Percentiles rank a stretch among this genome's conserved stretches.
phyloP scores from a whole-genome alignment of 2,888 invertebrate genomes.

The Fragum fragum region DNA sequence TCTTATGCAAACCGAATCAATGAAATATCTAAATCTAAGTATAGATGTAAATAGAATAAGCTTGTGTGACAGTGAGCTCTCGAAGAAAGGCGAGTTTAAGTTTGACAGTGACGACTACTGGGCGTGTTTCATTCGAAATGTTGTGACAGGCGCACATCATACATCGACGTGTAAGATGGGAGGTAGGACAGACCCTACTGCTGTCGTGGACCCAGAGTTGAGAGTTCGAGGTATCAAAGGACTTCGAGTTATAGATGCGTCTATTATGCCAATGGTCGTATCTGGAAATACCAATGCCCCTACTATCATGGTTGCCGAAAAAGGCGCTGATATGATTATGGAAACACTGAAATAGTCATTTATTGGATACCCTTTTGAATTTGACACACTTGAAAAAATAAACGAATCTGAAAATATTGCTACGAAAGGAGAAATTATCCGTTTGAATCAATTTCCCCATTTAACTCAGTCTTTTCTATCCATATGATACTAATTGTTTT shows the following conservation, averaged over 20 bases:
- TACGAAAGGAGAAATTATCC: too few relatives aligned
- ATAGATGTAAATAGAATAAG: slow-evolving; percentile 50
- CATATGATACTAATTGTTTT: too few relatives aligned
- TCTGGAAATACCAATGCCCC: slow-evolving; percentile 54
- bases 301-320: slow-evolving; percentile 51
- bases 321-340: slow-evolving; percentile 49
- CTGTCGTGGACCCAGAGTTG: slow-evolving; percentile 90
- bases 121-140: slow-evolving; percentile 53
- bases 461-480: too few relatives aligned
- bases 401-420: too few relatives aligned
- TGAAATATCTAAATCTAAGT: slow-evolving; percentile 50
- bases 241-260: slow-evolving; percentile 49
- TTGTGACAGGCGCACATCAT: slow-evolving; percentile 88
- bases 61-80: slow-evolving; percentile 25
- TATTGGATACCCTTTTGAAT: too few relatives aligned
- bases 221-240: slow-evolving; percentile 61
- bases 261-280: slow-evolving; percentile 42
- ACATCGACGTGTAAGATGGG: slow-evolving; percentile 93
- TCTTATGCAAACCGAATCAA: slow-evolving; percentile 39
- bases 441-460: too few relatives aligned
- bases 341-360: slow-evolving; percentile 19
- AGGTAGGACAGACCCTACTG: slow-evolving; percentile 83
- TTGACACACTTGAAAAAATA: too few relatives aligned
- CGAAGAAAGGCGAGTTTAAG: not conserved
- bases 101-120: slow-evolving; percentile 54